phyloP scores from a whole-genome alignment of 2,797 vertebrate species.

The Erithacus rubecula region DNA sequence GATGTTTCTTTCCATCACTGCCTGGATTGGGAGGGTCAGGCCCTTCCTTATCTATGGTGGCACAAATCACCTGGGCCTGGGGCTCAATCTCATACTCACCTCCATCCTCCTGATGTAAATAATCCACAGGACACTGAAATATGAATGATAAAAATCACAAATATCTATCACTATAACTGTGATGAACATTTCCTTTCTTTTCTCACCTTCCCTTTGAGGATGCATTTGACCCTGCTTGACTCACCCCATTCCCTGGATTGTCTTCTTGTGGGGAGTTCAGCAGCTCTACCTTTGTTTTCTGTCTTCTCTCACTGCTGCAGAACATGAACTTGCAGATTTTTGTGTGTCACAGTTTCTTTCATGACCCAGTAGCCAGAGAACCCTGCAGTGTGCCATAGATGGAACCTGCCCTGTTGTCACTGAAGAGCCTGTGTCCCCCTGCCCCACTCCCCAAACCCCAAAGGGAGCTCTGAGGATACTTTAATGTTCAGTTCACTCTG shows the following conservation, averaged over 20 bases:
- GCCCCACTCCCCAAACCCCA: not conserved
- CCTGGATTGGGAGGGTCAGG: not conserved
- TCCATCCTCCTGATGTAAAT: not conserved
- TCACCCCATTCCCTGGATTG: not conserved
- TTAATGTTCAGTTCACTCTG: not conserved
- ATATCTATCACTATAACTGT: not conserved
- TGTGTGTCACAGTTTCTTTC: not conserved
- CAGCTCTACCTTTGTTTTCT: conserved; percentile 33
- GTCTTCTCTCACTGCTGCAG: not conserved
- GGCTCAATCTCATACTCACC: not conserved
- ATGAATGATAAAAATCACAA: not conserved
- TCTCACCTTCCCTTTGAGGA: not conserved
- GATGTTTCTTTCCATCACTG: not conserved
- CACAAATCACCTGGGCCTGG: not conserved
- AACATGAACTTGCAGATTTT: not conserved
- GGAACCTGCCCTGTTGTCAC: not conserved
- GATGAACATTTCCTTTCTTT: not conserved
- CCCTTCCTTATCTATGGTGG: not conserved
- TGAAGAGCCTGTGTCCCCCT: not conserved
- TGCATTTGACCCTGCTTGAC: not conserved
- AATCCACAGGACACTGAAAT: not conserved
- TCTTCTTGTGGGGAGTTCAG: conserved; percentile 36
- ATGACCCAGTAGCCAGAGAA: not conserved
- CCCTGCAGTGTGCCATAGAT: not conserved
- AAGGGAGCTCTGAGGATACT: not conserved